A percentile compares a stretch with the other conserved stretches of the same genome.
These are phyloP conservation scores for Acromyrmex charruanus DNA, from an alignment of 1,140 invertebrate genomes.

Conservation along the genomic window DNA sequence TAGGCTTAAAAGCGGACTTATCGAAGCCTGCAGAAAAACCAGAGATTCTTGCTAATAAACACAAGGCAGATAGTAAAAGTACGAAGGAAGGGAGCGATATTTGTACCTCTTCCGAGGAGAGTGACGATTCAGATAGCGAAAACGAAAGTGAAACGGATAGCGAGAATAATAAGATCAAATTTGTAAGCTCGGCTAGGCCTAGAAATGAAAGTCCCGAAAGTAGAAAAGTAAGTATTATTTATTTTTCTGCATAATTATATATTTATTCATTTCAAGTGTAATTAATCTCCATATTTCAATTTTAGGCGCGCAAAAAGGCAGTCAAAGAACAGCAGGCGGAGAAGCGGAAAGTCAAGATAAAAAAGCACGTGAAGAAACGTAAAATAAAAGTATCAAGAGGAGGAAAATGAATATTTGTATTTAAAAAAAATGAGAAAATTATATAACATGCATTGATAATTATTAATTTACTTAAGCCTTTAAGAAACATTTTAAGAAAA, in stretches of 20 bases:
- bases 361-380: slow-evolving; percentile 98
- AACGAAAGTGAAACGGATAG: slow-evolving; percentile 82
- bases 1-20: slow-evolving; percentile 93
- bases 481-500: background rate
- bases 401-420: slow-evolving; percentile 68
- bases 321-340: slow-evolving; percentile 96
- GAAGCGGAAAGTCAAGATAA: slow-evolving; percentile 96
- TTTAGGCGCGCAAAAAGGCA: slow-evolving; percentile 92
- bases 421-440: background rate
- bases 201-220: slow-evolving; percentile 95
- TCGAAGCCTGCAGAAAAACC: slow-evolving; percentile 89
- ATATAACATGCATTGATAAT: background rate
- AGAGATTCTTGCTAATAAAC: slow-evolving; percentile 78
- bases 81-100: slow-evolving; percentile 87
- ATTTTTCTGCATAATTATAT: background rate
- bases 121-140: slow-evolving; percentile 73
- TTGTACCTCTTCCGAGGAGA: slow-evolving; percentile 59
- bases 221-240: slow-evolving; percentile 89
- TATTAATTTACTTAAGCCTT: background rate
- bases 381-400: slow-evolving; percentile 89
- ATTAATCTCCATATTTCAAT: slow-evolving; percentile 24
- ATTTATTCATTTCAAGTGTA: slow-evolving; percentile 7
- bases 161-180: slow-evolving; percentile 87
- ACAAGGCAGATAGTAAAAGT: slow-evolving; percentile 62
- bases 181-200: slow-evolving; percentile 90